Conservation (phyloP, 2,888 invertebrate species). For the Diploptera punctata region DNA sequence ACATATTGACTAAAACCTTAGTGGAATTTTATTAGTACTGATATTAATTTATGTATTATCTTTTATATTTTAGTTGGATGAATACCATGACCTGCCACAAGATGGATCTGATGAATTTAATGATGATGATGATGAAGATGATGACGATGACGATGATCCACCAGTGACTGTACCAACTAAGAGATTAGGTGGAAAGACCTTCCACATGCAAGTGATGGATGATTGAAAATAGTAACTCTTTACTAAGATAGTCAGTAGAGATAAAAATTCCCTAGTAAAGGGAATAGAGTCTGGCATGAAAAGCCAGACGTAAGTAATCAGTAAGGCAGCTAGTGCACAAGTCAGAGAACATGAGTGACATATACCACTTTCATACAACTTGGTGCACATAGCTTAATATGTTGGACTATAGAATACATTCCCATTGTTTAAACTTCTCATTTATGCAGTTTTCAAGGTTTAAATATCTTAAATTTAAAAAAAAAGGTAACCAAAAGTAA, state of each 20-base stretch:
- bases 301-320: neutral
- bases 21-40: too few species aligned
- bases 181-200: conserved; percentile 56
- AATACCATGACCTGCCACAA: conserved; percentile 58
- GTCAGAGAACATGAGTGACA: neutral
- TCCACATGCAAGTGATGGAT: conserved; percentile 65
- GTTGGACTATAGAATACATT: too few species aligned
- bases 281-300: neutral
- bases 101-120: conserved; percentile 52
- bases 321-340: conserved; percentile 4
- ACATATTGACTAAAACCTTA: too few species aligned
- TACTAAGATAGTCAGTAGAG: neutral
- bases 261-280: neutral
- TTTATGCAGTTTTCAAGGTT: too few species aligned
- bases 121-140: conserved; percentile 59
- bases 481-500: too few species aligned
- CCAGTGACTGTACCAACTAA: conserved; percentile 52
- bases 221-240: neutral
- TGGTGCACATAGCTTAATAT: neutral
- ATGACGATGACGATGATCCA: conserved; percentile 56
- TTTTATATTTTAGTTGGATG: conserved; percentile 52
- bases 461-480: too few species aligned
- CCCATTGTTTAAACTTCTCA: too few species aligned
- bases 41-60: too few species aligned
- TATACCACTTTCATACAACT: neutral